Evolutionary conservation across 2,888 invertebrate species (phyloP), one percentile per base, ranked within the genome.

Genomic region (Perizoma flavofasciatum): DNA sequence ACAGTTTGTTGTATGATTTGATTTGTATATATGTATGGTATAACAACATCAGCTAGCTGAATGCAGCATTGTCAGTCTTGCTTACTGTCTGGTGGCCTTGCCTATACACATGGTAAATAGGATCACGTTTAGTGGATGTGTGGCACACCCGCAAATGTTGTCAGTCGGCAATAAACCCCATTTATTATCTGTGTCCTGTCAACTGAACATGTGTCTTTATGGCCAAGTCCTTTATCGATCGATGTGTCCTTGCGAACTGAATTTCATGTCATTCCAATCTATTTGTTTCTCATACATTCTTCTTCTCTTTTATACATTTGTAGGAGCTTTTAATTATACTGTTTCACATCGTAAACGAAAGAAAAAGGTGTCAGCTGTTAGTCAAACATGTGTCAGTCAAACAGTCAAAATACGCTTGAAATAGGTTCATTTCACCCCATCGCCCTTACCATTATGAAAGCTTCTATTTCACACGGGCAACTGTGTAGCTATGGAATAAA

Each of bases 51-150:
- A 10, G 5, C 11, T 6, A 37, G 33, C n/a, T 47, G 22, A 55
- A 55, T 57, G 41, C 34, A 55, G 55, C 37, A 55, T 49, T 54
- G 49, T 48, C 10, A 43, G 41, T n/a, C n/a, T n/a, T n/a, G n/a
- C 35, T 37, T 10, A 6, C 73, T 56, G 50, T 65, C 56, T 50
- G 48, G 40, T 72, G 72, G 60, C 78, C 79, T 79, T 77, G 78
- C 44, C 48, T 49, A 50, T 59, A 63, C 64, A 62, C 57, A 64
- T 61, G 54, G 63, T 73, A 70, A 75, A 73, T 73, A 71, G 66
- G 51, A 65, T 69, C 70, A 59, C 62, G 69, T 71, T 68, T 66
- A 72, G 67, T 69, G 66, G 58, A 47, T 49, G 58, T 51, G 60
- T 62, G 53, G 58, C 60, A 54, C 65, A 61, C 64, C 59, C 63